A percentile compares a stretch with the other conserved stretches of the same genome.
Conservation (phyloP, 2,797 vertebrate genomes). For the Myotis vivesi region DNA sequence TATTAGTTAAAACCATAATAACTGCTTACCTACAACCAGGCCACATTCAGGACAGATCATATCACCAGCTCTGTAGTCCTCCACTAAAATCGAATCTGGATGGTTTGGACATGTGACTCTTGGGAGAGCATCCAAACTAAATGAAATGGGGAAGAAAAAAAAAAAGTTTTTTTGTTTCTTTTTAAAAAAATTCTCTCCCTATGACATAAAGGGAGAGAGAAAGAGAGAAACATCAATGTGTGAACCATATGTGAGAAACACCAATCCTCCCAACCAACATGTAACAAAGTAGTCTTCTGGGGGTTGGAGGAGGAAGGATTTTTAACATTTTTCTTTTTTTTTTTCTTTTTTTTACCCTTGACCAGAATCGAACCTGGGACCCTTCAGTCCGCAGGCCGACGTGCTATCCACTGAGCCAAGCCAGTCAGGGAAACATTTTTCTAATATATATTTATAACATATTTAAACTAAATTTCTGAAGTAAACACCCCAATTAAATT, state of each 20-base stretch:
- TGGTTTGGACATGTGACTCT: constrained; percentile 97
- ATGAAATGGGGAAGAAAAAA: constrained; percentile 29
- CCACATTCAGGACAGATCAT: constrained; percentile 99
- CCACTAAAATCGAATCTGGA: constrained; percentile 95
- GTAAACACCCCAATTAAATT: not conserved
- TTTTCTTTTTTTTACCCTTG: too few species aligned
- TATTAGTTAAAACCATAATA: constrained; percentile 39
- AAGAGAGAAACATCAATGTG: not conserved
- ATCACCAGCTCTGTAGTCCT: constrained; percentile 99
- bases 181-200: not conserved
- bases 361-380: too few species aligned
- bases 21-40: constrained; percentile 94
- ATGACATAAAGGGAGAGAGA: not conserved
- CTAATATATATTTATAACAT: not conserved
- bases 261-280: constrained; percentile 6
- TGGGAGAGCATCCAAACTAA: constrained; percentile 90
- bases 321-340: not conserved
- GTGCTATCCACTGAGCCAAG: too few species aligned
- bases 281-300: not conserved
- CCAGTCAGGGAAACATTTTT: not conserved
- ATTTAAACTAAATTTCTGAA: constrained; percentile 33
- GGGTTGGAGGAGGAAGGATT: not conserved
- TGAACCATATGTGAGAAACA: not conserved
- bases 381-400: too few species aligned
- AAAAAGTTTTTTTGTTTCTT: not conserved